Evolutionary conservation across 2,888 invertebrate genomes (phyloP).

Genomic region (Cephus pulcher): DNA sequence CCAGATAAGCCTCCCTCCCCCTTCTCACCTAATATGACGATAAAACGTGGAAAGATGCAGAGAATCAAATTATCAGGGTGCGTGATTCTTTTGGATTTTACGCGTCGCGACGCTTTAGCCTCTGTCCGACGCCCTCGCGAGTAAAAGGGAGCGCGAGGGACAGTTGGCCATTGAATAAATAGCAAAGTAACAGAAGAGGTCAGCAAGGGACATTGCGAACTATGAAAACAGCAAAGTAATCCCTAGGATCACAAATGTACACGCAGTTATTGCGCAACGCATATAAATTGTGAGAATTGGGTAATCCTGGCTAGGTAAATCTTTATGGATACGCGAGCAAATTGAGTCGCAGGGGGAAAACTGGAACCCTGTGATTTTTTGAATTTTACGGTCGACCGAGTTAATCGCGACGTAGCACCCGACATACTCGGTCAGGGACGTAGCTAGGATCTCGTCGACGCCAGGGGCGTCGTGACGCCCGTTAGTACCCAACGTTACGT

Average conservation of each 20-base stretch:
- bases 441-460: background rate
- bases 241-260: background rate
- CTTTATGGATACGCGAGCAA: background rate
- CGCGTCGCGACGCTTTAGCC: background rate
- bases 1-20: slow-evolving; percentile 19
- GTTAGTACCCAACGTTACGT: background rate
- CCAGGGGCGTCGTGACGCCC: background rate
- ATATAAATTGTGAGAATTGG: background rate
- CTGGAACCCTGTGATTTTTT: background rate
- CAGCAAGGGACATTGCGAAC: background rate
- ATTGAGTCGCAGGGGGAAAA: background rate
- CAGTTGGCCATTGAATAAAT: background rate
- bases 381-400: slow-evolving; percentile 1
- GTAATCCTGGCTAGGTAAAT: background rate
- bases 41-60: slow-evolving; percentile 25
- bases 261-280: background rate
- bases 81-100: slow-evolving; percentile 1
- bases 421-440: background rate
- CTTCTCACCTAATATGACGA: slow-evolving; percentile 24
- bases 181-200: background rate
- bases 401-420: background rate
- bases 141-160: background rate
- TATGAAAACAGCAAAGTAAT: background rate
- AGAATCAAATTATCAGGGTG: slow-evolving; percentile 20
- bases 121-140: background rate